Evolutionary conservation across 2,797 vertebrate genomes (phyloP).

Genomic region (Manis pentadactyla): DNA sequence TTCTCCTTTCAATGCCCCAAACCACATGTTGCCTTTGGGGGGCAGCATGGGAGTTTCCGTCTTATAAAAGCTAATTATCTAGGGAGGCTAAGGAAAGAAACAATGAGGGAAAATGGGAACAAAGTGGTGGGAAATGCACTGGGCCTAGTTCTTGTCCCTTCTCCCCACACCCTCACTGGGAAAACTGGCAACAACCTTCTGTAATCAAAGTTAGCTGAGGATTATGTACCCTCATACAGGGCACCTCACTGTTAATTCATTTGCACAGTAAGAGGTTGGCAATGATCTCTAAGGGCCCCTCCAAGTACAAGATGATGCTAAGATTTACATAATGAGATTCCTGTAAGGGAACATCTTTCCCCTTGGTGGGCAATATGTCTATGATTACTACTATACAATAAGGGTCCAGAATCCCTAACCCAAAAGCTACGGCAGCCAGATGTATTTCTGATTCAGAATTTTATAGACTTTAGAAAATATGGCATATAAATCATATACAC

Average conservation of each 20-base stretch:
- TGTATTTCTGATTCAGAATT: conserved; percentile 16
- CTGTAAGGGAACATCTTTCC: neutral
- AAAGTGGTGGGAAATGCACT: neutral
- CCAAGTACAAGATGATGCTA: neutral
- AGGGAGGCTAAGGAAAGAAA: conserved; percentile 2
- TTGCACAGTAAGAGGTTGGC: neutral
- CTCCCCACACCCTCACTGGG: neutral
- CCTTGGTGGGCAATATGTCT: neutral
- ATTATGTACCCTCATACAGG: neutral
- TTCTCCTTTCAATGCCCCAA: conserved; percentile 18
- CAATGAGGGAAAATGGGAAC: neutral
- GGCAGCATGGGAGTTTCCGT: neutral
- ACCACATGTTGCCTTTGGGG: neutral
- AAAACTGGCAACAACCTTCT: conserved; percentile 28
- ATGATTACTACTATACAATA: neutral
- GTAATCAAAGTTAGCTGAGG: neutral
- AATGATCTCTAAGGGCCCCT: neutral
- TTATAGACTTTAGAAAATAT: neutral
- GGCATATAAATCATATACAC: neutral
- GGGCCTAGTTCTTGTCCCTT: neutral
- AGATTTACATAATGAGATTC: conserved; percentile 21
- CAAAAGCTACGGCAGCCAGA: neutral
- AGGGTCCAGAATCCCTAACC: neutral
- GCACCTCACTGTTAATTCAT: neutral
- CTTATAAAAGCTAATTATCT: conserved; percentile 4